Conservation (phyloP, 2,888 invertebrate genomes). For the Cataglyphis livida region DNA sequence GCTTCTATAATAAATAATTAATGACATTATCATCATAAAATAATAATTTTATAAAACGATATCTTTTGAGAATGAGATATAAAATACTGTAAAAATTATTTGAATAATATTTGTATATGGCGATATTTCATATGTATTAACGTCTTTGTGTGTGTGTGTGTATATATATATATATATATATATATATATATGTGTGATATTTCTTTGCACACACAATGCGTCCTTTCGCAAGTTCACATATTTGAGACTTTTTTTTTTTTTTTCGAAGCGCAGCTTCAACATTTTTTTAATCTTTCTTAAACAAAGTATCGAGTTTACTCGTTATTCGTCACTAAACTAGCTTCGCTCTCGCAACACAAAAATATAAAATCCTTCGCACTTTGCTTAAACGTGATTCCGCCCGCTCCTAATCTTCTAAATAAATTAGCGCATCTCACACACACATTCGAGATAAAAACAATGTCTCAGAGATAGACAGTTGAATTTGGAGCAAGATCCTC, state of each 20-base stretch:
- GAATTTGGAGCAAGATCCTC: neutral
- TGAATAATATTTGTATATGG: neutral
- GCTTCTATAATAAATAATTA: neutral
- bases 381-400: neutral
- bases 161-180: constrained; percentile 60
- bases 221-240: constrained; percentile 20
- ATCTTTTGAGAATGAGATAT: neutral
- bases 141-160: constrained; percentile 50
- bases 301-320: neutral
- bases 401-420: neutral
- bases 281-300: neutral
- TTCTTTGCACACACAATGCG: constrained; percentile 49
- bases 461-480: neutral
- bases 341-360: neutral
- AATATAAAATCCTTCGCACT: constrained; percentile 15
- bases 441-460: constrained; percentile 15
- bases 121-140: neutral
- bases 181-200: constrained; percentile 61
- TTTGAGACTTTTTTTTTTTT: neutral
- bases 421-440: constrained; percentile 10
- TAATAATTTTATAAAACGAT: neutral
- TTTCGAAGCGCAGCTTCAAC: neutral
- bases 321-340: neutral
- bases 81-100: neutral
- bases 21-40: neutral